Conservation (phyloP, 1,140 invertebrate genomes). For the Nephila pilipes region DNA sequence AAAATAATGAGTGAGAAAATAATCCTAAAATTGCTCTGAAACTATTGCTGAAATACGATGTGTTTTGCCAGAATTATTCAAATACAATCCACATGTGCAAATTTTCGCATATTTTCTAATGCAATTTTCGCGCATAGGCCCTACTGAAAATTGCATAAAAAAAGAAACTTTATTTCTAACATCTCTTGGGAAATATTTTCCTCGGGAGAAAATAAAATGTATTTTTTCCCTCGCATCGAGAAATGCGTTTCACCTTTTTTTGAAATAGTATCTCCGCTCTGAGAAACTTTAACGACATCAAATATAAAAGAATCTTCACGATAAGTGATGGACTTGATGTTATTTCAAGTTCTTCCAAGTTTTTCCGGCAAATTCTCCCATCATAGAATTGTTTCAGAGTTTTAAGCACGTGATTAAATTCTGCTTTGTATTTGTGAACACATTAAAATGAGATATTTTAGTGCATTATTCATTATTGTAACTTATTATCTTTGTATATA, state of each 20-base stretch:
- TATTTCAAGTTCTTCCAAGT: not conserved
- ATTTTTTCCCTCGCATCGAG: not conserved
- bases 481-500: too few relatives aligned
- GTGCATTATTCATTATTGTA: too few relatives aligned
- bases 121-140: not conserved
- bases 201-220: not conserved
- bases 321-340: constrained; percentile 20
- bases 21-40: not conserved
- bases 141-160: not conserved
- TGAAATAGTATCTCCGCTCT: not conserved
- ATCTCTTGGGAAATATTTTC: not conserved
- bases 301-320: not conserved
- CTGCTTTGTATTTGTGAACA: not conserved
- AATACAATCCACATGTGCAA: not conserved
- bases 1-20: not conserved
- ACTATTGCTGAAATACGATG: not conserved
- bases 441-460: too few relatives aligned
- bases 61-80: not conserved
- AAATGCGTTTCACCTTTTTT: constrained; percentile 16
- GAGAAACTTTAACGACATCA: constrained; percentile 17
- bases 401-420: not conserved
- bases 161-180: not conserved
- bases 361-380: not conserved
- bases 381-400: constrained; percentile 5
- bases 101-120: not conserved